Conservation (phyloP, 2,113 vertebrate species). For the Rhabdomys dilectus region DNA sequence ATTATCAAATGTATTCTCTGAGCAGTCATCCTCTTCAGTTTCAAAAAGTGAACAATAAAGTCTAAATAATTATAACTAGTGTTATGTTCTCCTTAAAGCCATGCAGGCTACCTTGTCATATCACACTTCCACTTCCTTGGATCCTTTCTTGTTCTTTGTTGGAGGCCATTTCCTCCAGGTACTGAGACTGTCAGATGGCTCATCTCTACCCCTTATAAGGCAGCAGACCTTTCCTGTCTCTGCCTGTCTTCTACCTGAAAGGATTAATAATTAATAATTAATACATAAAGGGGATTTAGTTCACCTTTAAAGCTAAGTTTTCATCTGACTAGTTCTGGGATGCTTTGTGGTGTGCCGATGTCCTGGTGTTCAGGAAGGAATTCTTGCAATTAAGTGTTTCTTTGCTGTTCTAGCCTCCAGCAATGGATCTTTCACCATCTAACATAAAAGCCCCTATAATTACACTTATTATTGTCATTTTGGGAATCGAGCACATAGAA, state of each 20-base stretch:
- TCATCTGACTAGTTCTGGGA: neutral
- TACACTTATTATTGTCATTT: neutral
- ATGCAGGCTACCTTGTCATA: neutral
- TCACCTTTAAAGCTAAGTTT: neutral
- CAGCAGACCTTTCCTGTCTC: neutral
- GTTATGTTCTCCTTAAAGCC: neutral
- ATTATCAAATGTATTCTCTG: neutral
- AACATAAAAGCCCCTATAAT: neutral
- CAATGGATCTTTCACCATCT: neutral
- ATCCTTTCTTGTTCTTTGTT: neutral
- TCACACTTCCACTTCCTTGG: accelerated
- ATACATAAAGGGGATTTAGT: neutral
- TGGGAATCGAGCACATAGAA: neutral
- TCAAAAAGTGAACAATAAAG: neutral
- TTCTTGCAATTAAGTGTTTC: neutral
- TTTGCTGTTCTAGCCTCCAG: neutral
- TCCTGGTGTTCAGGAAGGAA: neutral
- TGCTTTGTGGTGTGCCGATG: neutral
- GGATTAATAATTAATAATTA: neutral
- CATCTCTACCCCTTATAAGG: no score
- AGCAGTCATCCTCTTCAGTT: neutral
- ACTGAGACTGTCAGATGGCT: neutral
- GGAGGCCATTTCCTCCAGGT: no score
- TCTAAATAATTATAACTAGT: neutral
- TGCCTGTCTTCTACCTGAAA: neutral